phyloP scores from a whole-genome alignment of 2,797 vertebrate genomes.

The Leptatherina wallacei region DNA sequence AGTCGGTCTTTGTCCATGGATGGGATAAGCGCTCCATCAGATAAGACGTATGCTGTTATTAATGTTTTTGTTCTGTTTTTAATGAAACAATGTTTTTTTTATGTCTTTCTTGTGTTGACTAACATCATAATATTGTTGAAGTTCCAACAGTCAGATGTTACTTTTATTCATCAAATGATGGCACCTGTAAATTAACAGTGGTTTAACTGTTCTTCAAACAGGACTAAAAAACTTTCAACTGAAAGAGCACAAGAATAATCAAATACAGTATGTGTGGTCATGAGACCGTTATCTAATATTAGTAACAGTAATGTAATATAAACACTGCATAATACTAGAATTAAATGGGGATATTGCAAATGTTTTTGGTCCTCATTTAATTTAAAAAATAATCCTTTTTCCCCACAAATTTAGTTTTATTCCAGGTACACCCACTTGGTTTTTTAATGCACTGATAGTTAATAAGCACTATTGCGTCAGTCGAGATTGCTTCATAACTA shows the following conservation, averaged over 20 bases:
- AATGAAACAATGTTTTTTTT: background rate
- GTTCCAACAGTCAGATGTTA: background rate
- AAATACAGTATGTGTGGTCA: background rate
- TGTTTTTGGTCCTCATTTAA: background rate
- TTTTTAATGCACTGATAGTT: constrained; percentile 16
- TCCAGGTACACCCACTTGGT: background rate
- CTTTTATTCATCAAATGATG: background rate
- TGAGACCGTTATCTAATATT: background rate
- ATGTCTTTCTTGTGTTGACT: background rate
- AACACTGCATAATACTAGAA: too few species aligned
- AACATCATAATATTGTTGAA: background rate
- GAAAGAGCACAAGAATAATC: constrained; percentile 45
- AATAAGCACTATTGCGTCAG: background rate
- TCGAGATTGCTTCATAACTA: constrained; percentile 14
- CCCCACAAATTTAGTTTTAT: background rate
- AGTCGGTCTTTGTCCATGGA: background rate
- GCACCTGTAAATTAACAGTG: background rate
- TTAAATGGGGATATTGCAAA: background rate
- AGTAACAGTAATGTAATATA: too few species aligned
- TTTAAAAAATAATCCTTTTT: constrained; percentile 3
- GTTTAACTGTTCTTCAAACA: background rate
- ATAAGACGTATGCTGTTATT: background rate
- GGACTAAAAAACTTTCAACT: constrained; percentile 14
- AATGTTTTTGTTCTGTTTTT: background rate
- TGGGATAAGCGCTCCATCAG: background rate